Percentiles rank a stretch among this genome's conserved stretches.
Evolutionary conservation across 2,797 vertebrate genomes (phyloP).

Genomic region (Etheostoma nigrum): DNA sequence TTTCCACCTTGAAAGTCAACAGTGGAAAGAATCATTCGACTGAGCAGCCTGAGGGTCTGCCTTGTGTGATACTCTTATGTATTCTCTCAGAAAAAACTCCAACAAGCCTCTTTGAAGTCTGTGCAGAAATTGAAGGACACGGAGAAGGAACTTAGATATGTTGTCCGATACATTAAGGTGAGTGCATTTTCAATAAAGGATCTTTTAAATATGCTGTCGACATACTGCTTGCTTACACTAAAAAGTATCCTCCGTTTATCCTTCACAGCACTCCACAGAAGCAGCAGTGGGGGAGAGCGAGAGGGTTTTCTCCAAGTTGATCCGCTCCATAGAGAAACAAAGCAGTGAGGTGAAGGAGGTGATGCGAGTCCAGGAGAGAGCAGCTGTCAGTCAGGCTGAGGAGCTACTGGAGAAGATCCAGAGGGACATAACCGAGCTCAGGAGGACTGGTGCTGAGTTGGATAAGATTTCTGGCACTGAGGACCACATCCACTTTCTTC

Average conservation of each 20-base stretch:
- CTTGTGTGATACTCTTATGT: constrained; percentile 37
- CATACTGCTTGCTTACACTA: too few relatives aligned
- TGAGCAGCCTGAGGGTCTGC: background rate
- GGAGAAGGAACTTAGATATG: constrained; percentile 81
- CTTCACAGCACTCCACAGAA: constrained; percentile 79
- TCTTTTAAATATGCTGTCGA: background rate
- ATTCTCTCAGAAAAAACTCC: constrained; percentile 80
- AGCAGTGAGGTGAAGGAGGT: constrained; percentile 77
- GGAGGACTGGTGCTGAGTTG: constrained; percentile 68
- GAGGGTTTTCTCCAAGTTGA: constrained; percentile 79
- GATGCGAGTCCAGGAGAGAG: constrained; percentile 76
- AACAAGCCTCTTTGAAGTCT: constrained; percentile 77
- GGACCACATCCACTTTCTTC: constrained; percentile 81
- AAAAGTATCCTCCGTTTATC: background rate
- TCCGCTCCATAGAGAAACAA: constrained; percentile 84
- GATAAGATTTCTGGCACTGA: constrained; percentile 75
- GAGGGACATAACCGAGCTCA: constrained; percentile 64
- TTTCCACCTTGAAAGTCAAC: constrained; percentile 41
- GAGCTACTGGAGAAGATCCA: constrained; percentile 76
- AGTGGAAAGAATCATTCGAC: background rate
- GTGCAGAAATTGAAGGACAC: constrained; percentile 76
- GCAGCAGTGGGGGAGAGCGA: constrained; percentile 81
- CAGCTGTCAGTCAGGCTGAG: constrained; percentile 72
- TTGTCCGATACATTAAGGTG: constrained; percentile 83
- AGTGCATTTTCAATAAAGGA: constrained; percentile 5